Base-by-base conservation (phyloP, 2,113 vertebrate species). In the Lasiurus borealis region DNA sequence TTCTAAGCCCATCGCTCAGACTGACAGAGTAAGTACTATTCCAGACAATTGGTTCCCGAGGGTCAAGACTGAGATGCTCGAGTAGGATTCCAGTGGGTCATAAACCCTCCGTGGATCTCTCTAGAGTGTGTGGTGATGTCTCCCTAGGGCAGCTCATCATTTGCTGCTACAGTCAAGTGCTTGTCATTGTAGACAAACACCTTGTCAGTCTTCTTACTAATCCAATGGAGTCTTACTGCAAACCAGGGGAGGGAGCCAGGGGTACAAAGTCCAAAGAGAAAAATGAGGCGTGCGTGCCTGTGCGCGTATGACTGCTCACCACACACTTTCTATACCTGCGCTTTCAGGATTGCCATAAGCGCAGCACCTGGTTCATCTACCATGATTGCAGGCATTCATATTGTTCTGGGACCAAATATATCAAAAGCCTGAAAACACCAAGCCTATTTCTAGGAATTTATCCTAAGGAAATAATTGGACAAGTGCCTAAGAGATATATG, bases 11-110 rank as follows among this genome's bases (percentile, higher is more conserved):
- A 98, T 98, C 64, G 1, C 95, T 98, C 97, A 98, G 98, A 98
- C 97, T 98, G 98, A 98, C 98, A 98, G 98, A 98, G 96, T 97
- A 98, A 98, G 97, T 96, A 40, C 40, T 40, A 98, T 98, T 98
- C 97, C 98, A 98, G 98, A 98, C 98, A 98, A 98, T 98, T 98
- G 97, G 97, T 97, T 98, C 98, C 98, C 11, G 96, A 97, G 98
- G 98, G 98, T 99, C 98, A 98, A 97, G 98, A 98, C 97, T 98
- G 98, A 92, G 95, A 98, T 97, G 98, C 98, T 98, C 97, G 29
- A 98, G 98, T 98, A 98, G 98, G 98, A 98, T 98, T 98, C 98
- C 98, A 98, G 98, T 77, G 95, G 98, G 98, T 98, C 98, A 98
- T 98, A 98, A 98, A 98, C 97, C 97, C 98, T 98, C 98, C 98